phyloP scores from a whole-genome alignment of 1,140 invertebrate species.

The Drosophila leontia region DNA sequence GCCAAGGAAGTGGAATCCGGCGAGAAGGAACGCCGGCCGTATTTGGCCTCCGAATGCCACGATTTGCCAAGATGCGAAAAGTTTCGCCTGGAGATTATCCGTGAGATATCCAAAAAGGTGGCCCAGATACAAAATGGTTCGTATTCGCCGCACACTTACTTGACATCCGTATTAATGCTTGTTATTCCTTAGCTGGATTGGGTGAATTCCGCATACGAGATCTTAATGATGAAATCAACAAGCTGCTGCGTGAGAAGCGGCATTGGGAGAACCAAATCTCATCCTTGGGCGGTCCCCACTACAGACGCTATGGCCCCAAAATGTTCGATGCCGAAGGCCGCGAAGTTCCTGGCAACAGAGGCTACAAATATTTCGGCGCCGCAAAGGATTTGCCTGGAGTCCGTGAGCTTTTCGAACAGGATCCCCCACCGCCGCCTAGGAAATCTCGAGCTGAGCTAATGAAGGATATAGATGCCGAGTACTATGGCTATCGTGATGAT shows the following conservation, averaged over 20 bases:
- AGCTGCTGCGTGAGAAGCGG: constrained; percentile 96
- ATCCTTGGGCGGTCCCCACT: constrained; percentile 97
- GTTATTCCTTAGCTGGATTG: constrained; percentile 91
- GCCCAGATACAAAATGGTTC: constrained; percentile 98
- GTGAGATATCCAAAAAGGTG: constrained; percentile 99
- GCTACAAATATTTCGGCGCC: constrained; percentile 99
- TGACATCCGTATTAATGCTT: neutral
- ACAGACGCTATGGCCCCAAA: constrained; percentile 94
- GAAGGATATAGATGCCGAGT: constrained; percentile 99
- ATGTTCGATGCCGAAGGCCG: constrained; percentile 98
- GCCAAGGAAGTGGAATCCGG: constrained; percentile 95
- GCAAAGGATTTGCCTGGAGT: constrained; percentile 99
- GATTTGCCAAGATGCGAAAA: constrained; percentile 96
- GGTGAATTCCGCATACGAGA: constrained; percentile 99
- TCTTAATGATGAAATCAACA: constrained; percentile 99
- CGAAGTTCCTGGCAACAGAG: constrained; percentile 98
- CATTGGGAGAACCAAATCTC: constrained; percentile 99
- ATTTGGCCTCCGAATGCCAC: constrained; percentile 96
- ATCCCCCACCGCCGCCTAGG: constrained; percentile 93
- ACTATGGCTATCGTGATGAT: constrained; percentile 99
- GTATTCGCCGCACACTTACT: too few species aligned
- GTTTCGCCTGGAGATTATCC: constrained; percentile 97
- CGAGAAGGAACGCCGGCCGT: constrained; percentile 94
- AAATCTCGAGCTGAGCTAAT: constrained; percentile 98
- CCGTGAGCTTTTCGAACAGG: constrained; percentile 98